phyloP scores from a whole-genome alignment of 2,797 vertebrate species.

The Sitta carolinensis region DNA sequence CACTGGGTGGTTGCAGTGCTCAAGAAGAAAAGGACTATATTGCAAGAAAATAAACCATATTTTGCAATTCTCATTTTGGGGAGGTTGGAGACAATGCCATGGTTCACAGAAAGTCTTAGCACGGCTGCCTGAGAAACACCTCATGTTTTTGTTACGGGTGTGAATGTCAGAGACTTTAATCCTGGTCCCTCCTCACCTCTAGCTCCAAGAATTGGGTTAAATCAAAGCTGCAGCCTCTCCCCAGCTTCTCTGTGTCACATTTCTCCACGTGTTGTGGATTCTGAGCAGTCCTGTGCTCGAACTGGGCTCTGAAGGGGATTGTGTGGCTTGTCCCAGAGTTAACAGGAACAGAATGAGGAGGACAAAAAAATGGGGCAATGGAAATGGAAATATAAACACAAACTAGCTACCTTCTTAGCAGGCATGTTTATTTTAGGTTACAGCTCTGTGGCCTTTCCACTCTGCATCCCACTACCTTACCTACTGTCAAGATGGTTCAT shows the following conservation, averaged over 20 bases:
- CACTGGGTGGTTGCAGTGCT: background rate
- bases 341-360: background rate
- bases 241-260: accelerated
- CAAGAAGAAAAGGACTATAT: background rate
- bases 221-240: background rate
- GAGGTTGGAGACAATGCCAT: background rate
- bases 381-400: background rate
- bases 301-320: background rate
- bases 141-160: accelerated
- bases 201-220: background rate
- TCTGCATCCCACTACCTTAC: background rate
- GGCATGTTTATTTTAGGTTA: background rate
- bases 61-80: background rate
- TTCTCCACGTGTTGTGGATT: background rate
- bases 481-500: background rate
- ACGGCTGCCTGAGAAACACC: background rate
- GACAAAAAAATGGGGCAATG: background rate
- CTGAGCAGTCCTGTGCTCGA: background rate
- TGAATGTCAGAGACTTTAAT: background rate
- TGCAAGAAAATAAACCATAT: accelerated
- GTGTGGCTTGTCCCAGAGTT: background rate
- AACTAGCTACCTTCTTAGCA: background rate
- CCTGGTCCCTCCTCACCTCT: background rate
- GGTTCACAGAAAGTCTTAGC: background rate
- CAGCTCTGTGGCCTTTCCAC: background rate